Evolutionary conservation across 2,888 invertebrate genomes (phyloP), one percentile per base, ranked within the genome.

Genomic region (Ochlodes sylvanus): DNA sequence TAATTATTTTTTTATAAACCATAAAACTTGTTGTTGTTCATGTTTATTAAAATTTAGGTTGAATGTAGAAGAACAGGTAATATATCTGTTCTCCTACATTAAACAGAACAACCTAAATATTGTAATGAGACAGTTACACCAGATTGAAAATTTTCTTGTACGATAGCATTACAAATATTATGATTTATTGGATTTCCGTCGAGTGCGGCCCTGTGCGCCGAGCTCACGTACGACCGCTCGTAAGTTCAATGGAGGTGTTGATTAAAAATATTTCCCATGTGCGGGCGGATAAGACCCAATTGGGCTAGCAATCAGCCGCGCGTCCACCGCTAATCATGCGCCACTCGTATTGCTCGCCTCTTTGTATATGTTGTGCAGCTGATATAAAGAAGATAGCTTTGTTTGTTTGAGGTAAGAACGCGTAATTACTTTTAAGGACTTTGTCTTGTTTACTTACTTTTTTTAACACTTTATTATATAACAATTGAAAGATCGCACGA

Each of bases 181-280:
- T 68, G 66, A 70, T 71, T 69, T 71, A 75, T 70, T 70, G 69
- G 73, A 69, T 68, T 62, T 58, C 66, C 68, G 68, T 73, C 70
- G 63, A 88, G 77, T 90, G 70, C 92, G 81, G 73, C 83, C 87
- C 93, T 89, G 91, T 69, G 69, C 73, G 71, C 76, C 78, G 83
- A 86, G 90, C 92, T 91, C 93, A 92, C 93, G 92, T 92, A 92
- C 92, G 88, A 88, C 89, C 90, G 91, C 93, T 93, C 93, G 93
- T 93, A 93, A 94, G 93, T 93, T 93, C 92, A 93, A 93, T 93
- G 93, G 93, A 93, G 93, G 94, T 93, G 93, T 94, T 94, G 94
- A 93, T 93, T 93, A 94, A 94, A 94, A 93, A 93, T 93, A 94
- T 93, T 93, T 93, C 93, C 93, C 93, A 93, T 93, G 92, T 91